Evolutionary conservation across 2,888 invertebrate species (phyloP).

Genomic region (Melipona bicolor): DNA sequence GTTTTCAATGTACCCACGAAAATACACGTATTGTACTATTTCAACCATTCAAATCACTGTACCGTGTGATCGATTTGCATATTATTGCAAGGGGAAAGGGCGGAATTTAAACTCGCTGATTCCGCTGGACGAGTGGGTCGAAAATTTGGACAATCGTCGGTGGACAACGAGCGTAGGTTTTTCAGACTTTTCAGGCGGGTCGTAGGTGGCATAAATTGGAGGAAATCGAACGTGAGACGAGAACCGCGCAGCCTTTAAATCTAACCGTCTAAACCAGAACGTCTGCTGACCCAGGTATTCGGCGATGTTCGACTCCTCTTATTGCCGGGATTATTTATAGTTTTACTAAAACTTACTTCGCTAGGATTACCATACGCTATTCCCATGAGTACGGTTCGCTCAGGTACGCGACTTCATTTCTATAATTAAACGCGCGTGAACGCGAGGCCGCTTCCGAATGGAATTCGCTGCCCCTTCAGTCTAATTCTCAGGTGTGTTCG

Average conservation of each 20-base stretch:
- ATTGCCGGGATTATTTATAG: slow-evolving; percentile 71
- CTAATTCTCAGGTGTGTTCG: slow-evolving; percentile 33
- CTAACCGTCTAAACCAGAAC: slow-evolving; percentile 53
- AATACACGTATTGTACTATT: background rate
- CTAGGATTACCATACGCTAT: slow-evolving; percentile 65
- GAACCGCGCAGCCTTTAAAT: slow-evolving; percentile 23
- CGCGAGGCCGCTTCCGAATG: slow-evolving; percentile 50
- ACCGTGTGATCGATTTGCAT: background rate
- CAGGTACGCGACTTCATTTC: slow-evolving; percentile 66
- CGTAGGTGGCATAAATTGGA: background rate
- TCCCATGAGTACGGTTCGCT: slow-evolving; percentile 58
- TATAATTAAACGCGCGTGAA: slow-evolving; percentile 66
- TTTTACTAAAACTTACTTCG: slow-evolving; percentile 70
- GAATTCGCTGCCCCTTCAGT: slow-evolving; percentile 41
- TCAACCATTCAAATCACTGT: background rate
- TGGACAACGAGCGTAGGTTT: background rate
- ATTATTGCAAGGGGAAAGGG: background rate
- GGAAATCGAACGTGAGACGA: background rate
- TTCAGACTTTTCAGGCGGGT: background rate
- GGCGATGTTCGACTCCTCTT: slow-evolving; percentile 48
- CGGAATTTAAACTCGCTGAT: background rate
- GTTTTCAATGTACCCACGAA: background rate
- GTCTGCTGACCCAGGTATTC: slow-evolving; percentile 69
- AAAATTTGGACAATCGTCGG: background rate
- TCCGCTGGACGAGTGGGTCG: background rate